Percentiles rank a stretch among this genome's conserved stretches.
Evolutionary conservation across 1,140 invertebrate species (phyloP).

Genomic region (Metaphire vulgaris): DNA sequence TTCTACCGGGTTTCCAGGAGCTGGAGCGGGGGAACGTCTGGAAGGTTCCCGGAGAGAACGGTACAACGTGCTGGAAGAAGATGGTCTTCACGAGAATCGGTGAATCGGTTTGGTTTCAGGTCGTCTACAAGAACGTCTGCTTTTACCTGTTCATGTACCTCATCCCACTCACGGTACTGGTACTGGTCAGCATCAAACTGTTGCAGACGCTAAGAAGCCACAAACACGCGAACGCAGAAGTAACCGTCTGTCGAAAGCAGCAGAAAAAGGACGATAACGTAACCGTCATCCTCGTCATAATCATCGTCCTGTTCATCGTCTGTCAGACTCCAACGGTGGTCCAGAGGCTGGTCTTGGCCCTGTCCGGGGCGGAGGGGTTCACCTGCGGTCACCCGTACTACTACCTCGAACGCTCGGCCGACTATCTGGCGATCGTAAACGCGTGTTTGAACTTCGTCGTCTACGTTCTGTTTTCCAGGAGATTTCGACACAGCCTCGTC

Average conservation of each 20-base stretch:
- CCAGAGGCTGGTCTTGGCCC: constrained; percentile 5
- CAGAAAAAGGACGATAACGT: background rate
- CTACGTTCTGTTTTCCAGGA: constrained; percentile 6
- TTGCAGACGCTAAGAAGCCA: background rate
- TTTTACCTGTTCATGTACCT: constrained; percentile 11
- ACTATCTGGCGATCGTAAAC: constrained; percentile 1
- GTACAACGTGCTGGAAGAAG: background rate
- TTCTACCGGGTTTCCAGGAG: background rate
- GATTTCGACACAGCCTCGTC: constrained; percentile 7
- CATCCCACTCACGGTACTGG: constrained; percentile 5
- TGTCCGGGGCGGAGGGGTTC: background rate
- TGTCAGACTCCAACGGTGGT: constrained; percentile 10
- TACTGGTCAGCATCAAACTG: constrained; percentile 7
- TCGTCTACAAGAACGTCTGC: constrained; percentile 18
- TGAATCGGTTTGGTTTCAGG: background rate
- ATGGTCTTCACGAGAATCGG: background rate
- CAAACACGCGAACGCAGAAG: too few species aligned
- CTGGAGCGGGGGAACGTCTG: background rate
- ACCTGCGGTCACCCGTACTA: constrained; percentile 2
- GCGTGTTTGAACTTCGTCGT: constrained; percentile 4
- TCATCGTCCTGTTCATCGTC: constrained; percentile 15
- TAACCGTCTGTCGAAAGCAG: background rate
- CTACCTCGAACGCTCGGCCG: constrained; percentile 7
- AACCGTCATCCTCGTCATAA: background rate
- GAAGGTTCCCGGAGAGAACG: background rate